These are phyloP conservation scores for Prosapia bicincta DNA, from an alignment of 2,888 invertebrate species.

Conservation along the genomic window DNA sequence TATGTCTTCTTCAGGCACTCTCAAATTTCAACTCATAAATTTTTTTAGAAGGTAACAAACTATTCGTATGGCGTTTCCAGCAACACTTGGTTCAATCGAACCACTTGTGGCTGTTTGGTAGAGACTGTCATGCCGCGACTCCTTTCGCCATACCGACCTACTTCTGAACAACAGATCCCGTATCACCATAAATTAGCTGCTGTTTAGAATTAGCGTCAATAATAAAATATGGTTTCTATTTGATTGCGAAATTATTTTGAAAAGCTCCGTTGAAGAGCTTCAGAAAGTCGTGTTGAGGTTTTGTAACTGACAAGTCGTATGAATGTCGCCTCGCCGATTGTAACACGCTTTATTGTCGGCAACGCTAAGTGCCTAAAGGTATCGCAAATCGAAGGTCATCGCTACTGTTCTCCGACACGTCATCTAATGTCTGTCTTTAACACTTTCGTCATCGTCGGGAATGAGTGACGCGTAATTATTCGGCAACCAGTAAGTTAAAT, in stretches of 20 bases:
- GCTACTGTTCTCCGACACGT: not conserved
- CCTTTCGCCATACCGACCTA: no score
- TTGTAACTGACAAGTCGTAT: not conserved
- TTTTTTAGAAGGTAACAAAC: no score
- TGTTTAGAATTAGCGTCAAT: not conserved
- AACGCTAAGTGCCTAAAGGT: not conserved
- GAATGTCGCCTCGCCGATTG: not conserved
- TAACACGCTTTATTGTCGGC: not conserved
- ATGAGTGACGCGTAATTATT: no score
- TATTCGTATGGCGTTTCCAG: not conserved
- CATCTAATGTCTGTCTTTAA: not conserved
- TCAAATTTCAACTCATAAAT: no score
- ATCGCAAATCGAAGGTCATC: not conserved
- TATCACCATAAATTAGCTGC: not conserved
- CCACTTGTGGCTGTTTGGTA: no score
- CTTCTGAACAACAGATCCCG: not conserved
- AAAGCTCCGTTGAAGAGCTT: not conserved
- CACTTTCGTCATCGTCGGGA: no score
- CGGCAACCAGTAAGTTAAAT: no score
- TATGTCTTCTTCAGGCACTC: no score
- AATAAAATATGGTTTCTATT: not conserved
- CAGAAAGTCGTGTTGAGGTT: not conserved
- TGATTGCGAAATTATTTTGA: not conserved
- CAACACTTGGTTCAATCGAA: no score
- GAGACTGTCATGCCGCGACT: no score